Conservation (phyloP, 2,888 invertebrate species). For the Alloscopus bannaensis region DNA sequence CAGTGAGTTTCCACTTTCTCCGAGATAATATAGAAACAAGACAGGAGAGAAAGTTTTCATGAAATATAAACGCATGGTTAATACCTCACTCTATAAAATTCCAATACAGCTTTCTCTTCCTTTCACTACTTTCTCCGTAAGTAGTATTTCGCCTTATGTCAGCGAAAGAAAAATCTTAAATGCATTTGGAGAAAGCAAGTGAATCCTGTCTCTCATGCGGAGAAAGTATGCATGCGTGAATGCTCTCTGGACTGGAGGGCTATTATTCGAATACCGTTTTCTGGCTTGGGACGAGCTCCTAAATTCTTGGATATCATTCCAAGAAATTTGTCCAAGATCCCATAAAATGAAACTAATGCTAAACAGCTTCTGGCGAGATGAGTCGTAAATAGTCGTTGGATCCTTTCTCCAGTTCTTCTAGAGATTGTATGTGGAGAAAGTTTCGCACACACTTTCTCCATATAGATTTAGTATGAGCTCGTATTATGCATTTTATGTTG, state of each 20-base stretch:
- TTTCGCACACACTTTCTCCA: constrained; percentile 9
- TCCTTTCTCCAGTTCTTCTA: constrained; percentile 34
- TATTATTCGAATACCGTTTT: neutral
- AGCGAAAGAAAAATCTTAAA: constrained; percentile 54
- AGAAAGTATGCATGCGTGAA: constrained; percentile 33
- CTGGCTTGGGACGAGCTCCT: constrained; percentile 39
- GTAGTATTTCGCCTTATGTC: constrained; percentile 51
- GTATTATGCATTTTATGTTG: constrained; percentile 38
- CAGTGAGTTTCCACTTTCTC: neutral
- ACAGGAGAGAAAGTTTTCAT: constrained; percentile 50
- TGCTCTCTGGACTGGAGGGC: neutral
- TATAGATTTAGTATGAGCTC: neutral
- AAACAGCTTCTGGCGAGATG: constrained; percentile 62
- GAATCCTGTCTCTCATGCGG: neutral
- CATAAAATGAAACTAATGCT: constrained; percentile 63
- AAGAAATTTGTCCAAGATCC: constrained; percentile 62
- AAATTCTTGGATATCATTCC: constrained; percentile 60
- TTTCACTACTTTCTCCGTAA: constrained; percentile 55
- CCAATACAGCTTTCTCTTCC: constrained; percentile 21
- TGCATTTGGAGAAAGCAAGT: constrained; percentile 17
- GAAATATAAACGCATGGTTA: constrained; percentile 50
- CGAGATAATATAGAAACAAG: constrained; percentile 38
- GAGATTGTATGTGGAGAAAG: neutral
- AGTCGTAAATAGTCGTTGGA: constrained; percentile 56
- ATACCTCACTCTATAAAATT: constrained; percentile 43